Evolutionary conservation across 2,113 vertebrate genomes (phyloP).

Genomic region (Micronisus gabar): DNA sequence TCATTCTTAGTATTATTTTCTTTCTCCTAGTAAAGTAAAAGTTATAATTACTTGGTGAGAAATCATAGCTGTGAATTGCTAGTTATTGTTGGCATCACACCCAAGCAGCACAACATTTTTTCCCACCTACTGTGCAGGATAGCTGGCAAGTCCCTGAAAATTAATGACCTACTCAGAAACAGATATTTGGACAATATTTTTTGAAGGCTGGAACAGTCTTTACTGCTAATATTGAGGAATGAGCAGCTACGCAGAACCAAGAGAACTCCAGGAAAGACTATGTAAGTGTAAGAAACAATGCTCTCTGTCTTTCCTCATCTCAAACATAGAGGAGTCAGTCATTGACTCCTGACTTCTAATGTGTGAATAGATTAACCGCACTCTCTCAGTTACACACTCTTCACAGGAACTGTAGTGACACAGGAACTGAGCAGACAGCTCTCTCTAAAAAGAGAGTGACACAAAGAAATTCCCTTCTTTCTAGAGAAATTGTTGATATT

Average conservation of each 20-base stretch:
- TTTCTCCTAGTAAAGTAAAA: background rate
- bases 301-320: background rate
- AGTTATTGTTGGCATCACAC: conserved; percentile 39
- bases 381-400: background rate
- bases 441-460: background rate
- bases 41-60: conserved; percentile 35
- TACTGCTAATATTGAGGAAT: background rate
- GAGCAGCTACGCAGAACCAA: background rate
- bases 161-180: background rate
- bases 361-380: background rate
- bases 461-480: background rate
- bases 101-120: conserved; percentile 22
- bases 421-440: background rate
- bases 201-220: background rate
- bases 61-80: conserved; percentile 20
- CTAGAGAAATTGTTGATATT: background rate
- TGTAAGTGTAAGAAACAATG: background rate
- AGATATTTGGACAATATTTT: background rate
- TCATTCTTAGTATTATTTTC: conserved; percentile 5
- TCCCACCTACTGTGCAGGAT: background rate
- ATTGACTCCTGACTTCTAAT: background rate
- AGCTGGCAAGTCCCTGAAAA: background rate
- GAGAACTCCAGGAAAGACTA: background rate
- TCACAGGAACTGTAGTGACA: background rate
- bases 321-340: background rate